A percentile compares a stretch with the other conserved stretches of the same genome.
Conservation (phyloP, 2,113 vertebrate genomes). For the Caranx ignobilis region DNA sequence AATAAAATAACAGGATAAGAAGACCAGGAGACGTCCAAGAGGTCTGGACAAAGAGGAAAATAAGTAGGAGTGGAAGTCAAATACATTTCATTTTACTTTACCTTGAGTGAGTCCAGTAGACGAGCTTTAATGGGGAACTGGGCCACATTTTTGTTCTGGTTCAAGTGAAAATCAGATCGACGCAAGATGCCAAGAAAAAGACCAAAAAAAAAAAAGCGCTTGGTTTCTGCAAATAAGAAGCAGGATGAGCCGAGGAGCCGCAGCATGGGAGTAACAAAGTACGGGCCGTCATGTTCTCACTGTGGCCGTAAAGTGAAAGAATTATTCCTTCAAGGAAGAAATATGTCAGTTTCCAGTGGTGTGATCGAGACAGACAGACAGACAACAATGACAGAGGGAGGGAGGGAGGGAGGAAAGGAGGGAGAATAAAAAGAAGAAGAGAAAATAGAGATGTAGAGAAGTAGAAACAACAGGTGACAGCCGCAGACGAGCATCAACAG, state of each 20-base stretch:
- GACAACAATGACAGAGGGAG: neutral
- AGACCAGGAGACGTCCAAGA: constrained; percentile 5
- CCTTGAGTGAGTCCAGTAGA: neutral
- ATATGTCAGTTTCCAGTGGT: constrained; percentile 7
- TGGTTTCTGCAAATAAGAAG: constrained; percentile 2
- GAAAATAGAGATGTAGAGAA: constrained; percentile 13
- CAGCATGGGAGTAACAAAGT: neutral
- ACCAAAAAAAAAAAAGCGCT: neutral
- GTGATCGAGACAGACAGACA: neutral
- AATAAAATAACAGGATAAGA: neutral
- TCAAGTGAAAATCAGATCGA: neutral
- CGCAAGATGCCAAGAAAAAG: neutral
- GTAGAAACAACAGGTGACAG: constrained; percentile 12
- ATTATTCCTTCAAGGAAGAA: neutral
- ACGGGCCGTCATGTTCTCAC: neutral
- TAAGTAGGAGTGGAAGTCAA: constrained; percentile 13
- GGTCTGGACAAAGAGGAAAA: constrained; percentile 20
- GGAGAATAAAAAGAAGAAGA: neutral
- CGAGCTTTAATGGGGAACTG: neutral
- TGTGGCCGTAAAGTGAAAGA: neutral
- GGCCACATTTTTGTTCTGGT: neutral
- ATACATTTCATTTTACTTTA: neutral
- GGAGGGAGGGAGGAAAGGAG: neutral
- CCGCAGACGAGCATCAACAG: constrained; percentile 10
- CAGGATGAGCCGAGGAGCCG: neutral